Percentiles rank a stretch among this genome's conserved stretches.
Evolutionary conservation across 2,797 vertebrate genomes (phyloP).

Genomic region (Eulemur mongoz): DNA sequence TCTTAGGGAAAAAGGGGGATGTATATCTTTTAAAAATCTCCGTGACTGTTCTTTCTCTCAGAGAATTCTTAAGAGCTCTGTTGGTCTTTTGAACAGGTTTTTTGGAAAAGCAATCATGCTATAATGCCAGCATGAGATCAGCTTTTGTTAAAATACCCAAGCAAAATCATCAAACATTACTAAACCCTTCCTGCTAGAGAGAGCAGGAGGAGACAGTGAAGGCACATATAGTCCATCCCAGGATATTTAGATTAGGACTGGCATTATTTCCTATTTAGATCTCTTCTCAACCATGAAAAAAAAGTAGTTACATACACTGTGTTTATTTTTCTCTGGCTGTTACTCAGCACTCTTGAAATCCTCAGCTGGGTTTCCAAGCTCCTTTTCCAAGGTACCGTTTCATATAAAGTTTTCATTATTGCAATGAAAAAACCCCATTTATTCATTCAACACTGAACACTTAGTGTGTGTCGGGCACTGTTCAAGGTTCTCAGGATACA

Average conservation of each 20-base stretch:
- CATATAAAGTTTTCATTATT: background rate
- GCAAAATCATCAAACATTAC: background rate
- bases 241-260: background rate
- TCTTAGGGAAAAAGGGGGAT: background rate
- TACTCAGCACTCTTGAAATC: background rate
- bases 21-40: background rate
- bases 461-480: background rate
- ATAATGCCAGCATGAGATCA: background rate
- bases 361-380: background rate
- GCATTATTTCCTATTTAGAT: background rate
- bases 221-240: background rate
- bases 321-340: background rate
- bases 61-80: background rate
- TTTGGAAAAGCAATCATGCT: background rate
- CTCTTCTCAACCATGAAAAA: background rate
- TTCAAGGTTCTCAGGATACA: background rate
- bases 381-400: background rate
- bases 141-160: constrained; percentile 45
- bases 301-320: background rate
- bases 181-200: background rate
- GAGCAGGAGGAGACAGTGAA: background rate
- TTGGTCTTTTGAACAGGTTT: constrained; percentile 19
- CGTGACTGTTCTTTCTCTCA: background rate
- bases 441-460: background rate
- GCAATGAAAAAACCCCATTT: background rate